A percentile compares a stretch with the other conserved stretches of the same genome.
phyloP scores from a whole-genome alignment of 53 echinoderm and acorn worm species.

The Pentamera pediparva region DNA sequence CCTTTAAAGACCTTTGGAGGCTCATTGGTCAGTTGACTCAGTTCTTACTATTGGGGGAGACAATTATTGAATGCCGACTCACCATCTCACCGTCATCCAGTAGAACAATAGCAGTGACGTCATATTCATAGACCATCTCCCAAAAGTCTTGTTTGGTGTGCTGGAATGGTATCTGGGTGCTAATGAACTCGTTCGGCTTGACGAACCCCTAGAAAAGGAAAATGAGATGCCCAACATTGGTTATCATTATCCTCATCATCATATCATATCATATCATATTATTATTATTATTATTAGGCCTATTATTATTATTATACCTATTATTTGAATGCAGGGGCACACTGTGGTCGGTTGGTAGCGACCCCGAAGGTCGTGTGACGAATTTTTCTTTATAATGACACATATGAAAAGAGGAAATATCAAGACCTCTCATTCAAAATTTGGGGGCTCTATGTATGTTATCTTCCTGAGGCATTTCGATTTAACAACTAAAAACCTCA shows the following conservation, averaged over 20 bases:
- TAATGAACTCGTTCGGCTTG: constrained; percentile 21
- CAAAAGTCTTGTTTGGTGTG: constrained; percentile 24
- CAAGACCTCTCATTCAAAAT: background rate
- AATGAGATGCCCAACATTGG: background rate
- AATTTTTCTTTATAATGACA: too few relatives aligned
- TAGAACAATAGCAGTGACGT: constrained; percentile 10
- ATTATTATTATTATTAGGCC: background rate
- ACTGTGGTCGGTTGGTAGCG: too few relatives aligned
- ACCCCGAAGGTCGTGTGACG: too few relatives aligned
- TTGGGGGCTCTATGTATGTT: background rate
- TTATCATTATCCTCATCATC: background rate
- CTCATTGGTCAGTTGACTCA: too few relatives aligned
- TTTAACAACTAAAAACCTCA: too few relatives aligned
- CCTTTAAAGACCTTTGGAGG: too few relatives aligned
- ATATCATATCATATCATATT: background rate
- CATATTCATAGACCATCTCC: constrained; percentile 33
- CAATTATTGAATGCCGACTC: background rate
- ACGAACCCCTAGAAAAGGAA: background rate
- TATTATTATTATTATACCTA: background rate
- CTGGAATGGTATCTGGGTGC: constrained; percentile 9
- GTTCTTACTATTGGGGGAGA: too few relatives aligned
- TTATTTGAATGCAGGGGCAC: background rate
- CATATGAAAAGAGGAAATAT: too few relatives aligned
- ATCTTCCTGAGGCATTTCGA: too few relatives aligned
- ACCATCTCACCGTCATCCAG: constrained; percentile 10